Percentiles rank a stretch among this genome's conserved stretches.
phyloP scores from a whole-genome alignment of 2,888 invertebrate species.

The Anaspis maculata region DNA sequence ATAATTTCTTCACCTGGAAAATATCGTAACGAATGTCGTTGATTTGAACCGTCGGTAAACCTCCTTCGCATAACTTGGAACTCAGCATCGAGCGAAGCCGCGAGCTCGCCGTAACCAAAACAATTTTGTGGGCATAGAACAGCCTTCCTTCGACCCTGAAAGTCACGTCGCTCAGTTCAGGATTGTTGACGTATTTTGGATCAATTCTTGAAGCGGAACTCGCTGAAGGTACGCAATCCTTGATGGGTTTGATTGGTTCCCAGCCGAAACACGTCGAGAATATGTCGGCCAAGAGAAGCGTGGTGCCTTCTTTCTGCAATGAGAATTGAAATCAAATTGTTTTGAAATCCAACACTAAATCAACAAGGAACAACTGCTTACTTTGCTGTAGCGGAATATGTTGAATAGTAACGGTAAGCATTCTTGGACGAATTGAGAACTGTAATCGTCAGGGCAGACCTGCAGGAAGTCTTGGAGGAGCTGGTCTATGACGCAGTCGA shows the following conservation, averaged over 20 bases:
- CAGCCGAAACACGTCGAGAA: conserved; percentile 84
- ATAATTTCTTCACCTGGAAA: conserved; percentile 62
- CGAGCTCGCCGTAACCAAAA: conserved; percentile 82
- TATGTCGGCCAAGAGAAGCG: conserved; percentile 77
- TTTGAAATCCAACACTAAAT: no score
- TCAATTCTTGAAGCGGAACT: conserved; percentile 72
- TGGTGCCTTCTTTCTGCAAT: conserved; percentile 77
- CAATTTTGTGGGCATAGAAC: conserved; percentile 91
- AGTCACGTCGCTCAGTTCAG: conserved; percentile 85
- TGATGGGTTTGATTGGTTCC: conserved; percentile 72
- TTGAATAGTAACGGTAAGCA: conserved; percentile 83
- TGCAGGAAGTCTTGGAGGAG: conserved; percentile 82
- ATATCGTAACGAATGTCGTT: conserved; percentile 89
- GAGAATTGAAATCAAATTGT: not conserved
- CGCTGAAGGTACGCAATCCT: conserved; percentile 56
- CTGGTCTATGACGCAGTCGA: conserved; percentile 81
- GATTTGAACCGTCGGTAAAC: conserved; percentile 80
- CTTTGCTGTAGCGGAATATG: conserved; percentile 84
- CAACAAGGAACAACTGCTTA: no score
- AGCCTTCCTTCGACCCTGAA: conserved; percentile 85
- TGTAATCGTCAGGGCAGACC: conserved; percentile 85
- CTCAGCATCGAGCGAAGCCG: conserved; percentile 79
- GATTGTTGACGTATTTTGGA: conserved; percentile 89
- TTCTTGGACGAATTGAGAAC: conserved; percentile 82
- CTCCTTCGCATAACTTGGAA: conserved; percentile 63